A percentile compares a stretch with the other conserved stretches of the same genome.
phyloP scores from a whole-genome alignment of 2,888 invertebrate species.

The Lasioglossum pauxillum region DNA sequence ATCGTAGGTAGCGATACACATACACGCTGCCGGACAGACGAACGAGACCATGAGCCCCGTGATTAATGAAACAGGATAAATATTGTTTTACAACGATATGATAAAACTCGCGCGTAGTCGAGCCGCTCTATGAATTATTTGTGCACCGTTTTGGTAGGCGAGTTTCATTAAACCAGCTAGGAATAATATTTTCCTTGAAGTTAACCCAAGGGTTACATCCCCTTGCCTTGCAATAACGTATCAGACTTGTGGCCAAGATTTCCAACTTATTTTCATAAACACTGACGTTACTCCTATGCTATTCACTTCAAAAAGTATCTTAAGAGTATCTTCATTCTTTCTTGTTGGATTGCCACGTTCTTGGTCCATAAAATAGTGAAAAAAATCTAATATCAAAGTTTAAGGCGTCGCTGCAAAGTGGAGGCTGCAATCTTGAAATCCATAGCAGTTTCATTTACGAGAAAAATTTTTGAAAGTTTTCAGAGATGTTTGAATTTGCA shows the following conservation, averaged over 20 bases:
- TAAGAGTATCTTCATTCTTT: too few species aligned
- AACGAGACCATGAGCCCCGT: not conserved
- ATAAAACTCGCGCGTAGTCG: not conserved
- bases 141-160: not conserved
- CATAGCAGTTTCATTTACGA: too few species aligned
- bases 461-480: too few species aligned
- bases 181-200: not conserved
- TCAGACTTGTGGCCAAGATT: not conserved
- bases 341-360: too few species aligned
- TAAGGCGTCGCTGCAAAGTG: too few species aligned
- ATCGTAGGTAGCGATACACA: not conserved
- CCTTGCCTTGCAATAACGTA: not conserved
- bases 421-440: too few species aligned
- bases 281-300: not conserved
- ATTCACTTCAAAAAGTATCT: not conserved
- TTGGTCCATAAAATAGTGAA: too few species aligned
- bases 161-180: not conserved
- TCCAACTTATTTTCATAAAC: not conserved
- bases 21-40: slow-evolving; percentile 1
- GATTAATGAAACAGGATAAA: slow-evolving; percentile 13
- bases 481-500: too few species aligned
- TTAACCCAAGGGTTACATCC: not conserved
- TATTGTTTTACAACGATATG: slow-evolving; percentile 11
- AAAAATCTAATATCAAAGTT: too few species aligned
- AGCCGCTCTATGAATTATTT: slow-evolving; percentile 3